These are phyloP conservation scores for Watersipora subatra DNA, from an alignment of 1,140 invertebrate genomes.

Conservation along the genomic window DNA sequence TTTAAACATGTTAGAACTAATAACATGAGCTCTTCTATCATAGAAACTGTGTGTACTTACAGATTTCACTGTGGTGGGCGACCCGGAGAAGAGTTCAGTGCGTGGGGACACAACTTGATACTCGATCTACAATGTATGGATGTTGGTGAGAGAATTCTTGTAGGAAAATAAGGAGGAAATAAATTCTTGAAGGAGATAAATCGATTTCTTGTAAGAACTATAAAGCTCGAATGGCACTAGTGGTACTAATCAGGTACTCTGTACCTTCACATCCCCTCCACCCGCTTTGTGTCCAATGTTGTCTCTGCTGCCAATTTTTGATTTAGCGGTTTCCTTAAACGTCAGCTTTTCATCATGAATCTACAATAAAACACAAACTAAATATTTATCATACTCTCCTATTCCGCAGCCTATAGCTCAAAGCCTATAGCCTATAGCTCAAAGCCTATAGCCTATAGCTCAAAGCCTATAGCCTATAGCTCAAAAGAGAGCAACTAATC, in stretches of 20 bases:
- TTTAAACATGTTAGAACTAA: no score
- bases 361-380: constrained; percentile 45
- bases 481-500: no score
- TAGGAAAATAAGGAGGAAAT: not conserved
- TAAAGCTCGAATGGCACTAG: not conserved
- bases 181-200: not conserved
- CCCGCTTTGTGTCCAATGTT: constrained; percentile 76
- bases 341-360: constrained; percentile 75
- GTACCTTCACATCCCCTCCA: constrained; percentile 78
- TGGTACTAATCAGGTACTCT: not conserved
- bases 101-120: not conserved
- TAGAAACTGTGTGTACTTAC: no score
- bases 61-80: no score
- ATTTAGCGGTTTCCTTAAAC: constrained; percentile 53
- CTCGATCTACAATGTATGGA: not conserved
- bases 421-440: no score
- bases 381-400: no score
- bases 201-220: not conserved
- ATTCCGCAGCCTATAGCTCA: no score
- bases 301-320: constrained; percentile 56
- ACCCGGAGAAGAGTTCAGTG: not conserved
- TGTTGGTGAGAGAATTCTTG: not conserved
- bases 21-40: no score
- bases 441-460: no score
- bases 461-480: no score